Percentiles rank a stretch among this genome's conserved stretches.
These are phyloP conservation scores for Penaeus chinensis DNA, from an alignment of 1,140 invertebrate species.

Conservation along the genomic window DNA sequence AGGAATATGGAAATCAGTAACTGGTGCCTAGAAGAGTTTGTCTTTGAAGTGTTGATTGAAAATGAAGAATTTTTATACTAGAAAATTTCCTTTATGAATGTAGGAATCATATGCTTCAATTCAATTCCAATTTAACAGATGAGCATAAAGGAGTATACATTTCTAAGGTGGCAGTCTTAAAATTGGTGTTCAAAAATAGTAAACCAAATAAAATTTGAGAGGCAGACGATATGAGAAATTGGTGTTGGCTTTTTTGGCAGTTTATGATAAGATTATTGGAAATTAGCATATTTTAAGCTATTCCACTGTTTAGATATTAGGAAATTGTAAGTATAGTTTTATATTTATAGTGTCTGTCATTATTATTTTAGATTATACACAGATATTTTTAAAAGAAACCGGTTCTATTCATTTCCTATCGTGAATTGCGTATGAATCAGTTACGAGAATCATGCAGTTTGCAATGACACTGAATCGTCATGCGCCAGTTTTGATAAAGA, in stretches of 20 bases:
- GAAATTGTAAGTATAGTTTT: not conserved
- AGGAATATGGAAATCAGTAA: constrained; percentile 56
- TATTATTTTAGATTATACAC: too few species aligned
- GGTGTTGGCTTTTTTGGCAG: constrained; percentile 60
- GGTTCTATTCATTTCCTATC: not conserved
- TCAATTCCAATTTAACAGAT: not conserved
- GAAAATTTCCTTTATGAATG: too few species aligned
- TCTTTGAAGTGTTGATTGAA: constrained; percentile 20
- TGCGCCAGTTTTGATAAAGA: too few species aligned
- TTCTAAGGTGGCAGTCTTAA: constrained; percentile 21
- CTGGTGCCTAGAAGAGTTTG: constrained; percentile 51
- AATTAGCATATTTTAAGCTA: constrained; percentile 50
- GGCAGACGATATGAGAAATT: constrained; percentile 62
- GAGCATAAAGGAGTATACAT: constrained; percentile 1
- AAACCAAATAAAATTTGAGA: constrained; percentile 41
- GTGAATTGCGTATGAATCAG: not conserved
- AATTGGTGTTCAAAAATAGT: not conserved
- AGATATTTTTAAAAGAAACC: constrained; percentile 17
- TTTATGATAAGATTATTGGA: constrained; percentile 49
- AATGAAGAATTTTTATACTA: not conserved
- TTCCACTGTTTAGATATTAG: constrained; percentile 42
- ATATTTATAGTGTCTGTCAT: too few species aligned
- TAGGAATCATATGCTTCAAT: too few species aligned
- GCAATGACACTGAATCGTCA: constrained; percentile 16
- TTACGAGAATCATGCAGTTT: not conserved